Evolutionary conservation across 1,140 invertebrate species (phyloP).

Genomic region (Eumeta japonica): DNA sequence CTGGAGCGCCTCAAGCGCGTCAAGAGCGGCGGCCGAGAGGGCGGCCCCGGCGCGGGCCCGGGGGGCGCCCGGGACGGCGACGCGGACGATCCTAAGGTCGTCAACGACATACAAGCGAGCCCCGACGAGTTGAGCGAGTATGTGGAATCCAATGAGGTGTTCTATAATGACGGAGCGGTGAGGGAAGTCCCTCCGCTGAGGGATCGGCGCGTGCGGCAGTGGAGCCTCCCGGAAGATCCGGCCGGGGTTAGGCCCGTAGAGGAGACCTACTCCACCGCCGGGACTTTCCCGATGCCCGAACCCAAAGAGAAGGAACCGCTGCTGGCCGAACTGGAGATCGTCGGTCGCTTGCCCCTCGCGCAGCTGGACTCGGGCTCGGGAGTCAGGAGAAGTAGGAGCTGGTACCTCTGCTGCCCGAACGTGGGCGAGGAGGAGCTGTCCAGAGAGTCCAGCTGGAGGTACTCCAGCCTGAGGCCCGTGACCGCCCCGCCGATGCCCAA

Average conservation of each 20-base stretch:
- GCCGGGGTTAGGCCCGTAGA: slow-evolving; percentile 27
- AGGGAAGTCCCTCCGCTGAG: slow-evolving; percentile 38
- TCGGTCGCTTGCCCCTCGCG: slow-evolving; percentile 32
- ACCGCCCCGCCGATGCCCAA: slow-evolving; percentile 33
- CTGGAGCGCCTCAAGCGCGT: slow-evolving; percentile 38
- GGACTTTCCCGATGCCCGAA: slow-evolving; percentile 52
- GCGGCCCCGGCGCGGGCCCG: too few species aligned
- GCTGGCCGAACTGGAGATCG: slow-evolving; percentile 41
- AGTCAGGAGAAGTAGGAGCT: slow-evolving; percentile 42
- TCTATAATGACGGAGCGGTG: slow-evolving; percentile 26
- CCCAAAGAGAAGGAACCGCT: slow-evolving; percentile 46
- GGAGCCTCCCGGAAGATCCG: slow-evolving; percentile 29
- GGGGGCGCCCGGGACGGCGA: slow-evolving; percentile 11
- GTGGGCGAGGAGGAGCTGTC: slow-evolving; percentile 43
- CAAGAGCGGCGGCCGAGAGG: too few species aligned
- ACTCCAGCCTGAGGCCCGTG: slow-evolving; percentile 39
- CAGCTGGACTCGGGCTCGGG: slow-evolving; percentile 26
- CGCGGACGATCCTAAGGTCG: slow-evolving; percentile 3
- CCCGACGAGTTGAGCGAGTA: slow-evolving; percentile 31
- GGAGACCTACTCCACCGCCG: slow-evolving; percentile 51
- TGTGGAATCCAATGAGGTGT: slow-evolving; percentile 28
- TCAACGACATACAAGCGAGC: slow-evolving; percentile 10
- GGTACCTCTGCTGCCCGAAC: slow-evolving; percentile 53
- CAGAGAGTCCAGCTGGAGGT: slow-evolving; percentile 42
- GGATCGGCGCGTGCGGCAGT: slow-evolving; percentile 26